Evolutionary conservation across 1,140 invertebrate species (phyloP).

Genomic region (Bombus pyrosoma): DNA sequence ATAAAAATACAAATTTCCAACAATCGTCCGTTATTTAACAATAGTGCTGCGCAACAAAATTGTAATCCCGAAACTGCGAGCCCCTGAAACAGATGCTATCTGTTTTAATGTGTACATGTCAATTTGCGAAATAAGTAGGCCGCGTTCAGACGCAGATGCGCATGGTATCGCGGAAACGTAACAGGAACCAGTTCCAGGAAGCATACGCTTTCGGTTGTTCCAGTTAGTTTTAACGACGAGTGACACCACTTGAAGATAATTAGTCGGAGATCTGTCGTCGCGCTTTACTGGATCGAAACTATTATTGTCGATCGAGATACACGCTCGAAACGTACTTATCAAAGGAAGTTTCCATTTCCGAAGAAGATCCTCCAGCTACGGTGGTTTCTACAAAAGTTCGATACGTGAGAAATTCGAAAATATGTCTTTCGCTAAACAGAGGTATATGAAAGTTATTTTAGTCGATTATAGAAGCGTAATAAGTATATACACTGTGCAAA

Average conservation of each 20-base stretch:
- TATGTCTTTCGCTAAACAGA: too few relatives aligned
- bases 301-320: background rate
- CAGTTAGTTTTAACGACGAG: constrained; percentile 16
- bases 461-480: too few relatives aligned
- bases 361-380: background rate
- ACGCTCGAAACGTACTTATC: background rate
- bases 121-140: constrained; percentile 39
- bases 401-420: background rate
- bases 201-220: background rate
- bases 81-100: constrained; percentile 5
- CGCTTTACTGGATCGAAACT: background rate
- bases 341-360: too few relatives aligned
- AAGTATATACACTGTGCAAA: too few relatives aligned
- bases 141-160: background rate
- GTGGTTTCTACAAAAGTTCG: background rate
- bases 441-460: background rate
- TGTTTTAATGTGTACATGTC: background rate
- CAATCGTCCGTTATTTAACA: background rate
- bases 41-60: background rate
- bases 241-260: constrained; percentile 1
- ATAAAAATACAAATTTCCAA: background rate
- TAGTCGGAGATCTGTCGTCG: background rate
- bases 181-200: background rate
- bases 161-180: constrained; percentile 7
- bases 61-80: background rate